Percentiles rank a stretch among this genome's conserved stretches.
These are phyloP conservation scores for Columba janthina DNA, from an alignment of 2,113 vertebrate genomes.

Conservation along the genomic window DNA sequence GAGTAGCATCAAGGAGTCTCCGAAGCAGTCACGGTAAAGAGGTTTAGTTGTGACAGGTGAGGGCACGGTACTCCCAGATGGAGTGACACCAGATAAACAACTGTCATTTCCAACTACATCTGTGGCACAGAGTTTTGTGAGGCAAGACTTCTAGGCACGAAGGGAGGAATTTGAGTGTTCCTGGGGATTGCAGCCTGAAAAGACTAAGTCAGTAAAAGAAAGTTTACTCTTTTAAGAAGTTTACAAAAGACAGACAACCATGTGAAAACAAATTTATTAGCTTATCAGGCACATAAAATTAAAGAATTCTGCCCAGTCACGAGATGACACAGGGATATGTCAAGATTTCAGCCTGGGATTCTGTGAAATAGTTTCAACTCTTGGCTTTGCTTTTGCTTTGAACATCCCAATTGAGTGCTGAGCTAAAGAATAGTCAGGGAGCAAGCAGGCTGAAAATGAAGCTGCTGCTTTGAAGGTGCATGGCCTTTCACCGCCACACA, in stretches of 20 bases:
- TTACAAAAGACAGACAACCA: background rate
- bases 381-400: constrained; percentile 28
- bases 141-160: background rate
- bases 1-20: background rate
- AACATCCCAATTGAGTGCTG: background rate
- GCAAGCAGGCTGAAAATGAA: constrained; percentile 35
- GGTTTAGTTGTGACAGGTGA: constrained; percentile 41
- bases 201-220: background rate
- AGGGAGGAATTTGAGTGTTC: background rate
- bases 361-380: constrained; percentile 31
- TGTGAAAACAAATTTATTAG: constrained; percentile 24
- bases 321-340: background rate
- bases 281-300: background rate
- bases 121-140: background rate
- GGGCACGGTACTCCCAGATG: background rate
- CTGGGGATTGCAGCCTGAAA: background rate
- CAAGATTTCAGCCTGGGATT: background rate
- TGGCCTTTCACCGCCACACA: background rate
- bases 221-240: constrained; percentile 18
- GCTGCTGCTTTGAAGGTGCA: background rate
- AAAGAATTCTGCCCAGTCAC: constrained; percentile 20
- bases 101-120: background rate
- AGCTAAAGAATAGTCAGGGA: background rate
- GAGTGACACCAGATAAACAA: constrained; percentile 24
- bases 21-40: background rate